Percentiles rank a stretch among this genome's conserved stretches.
Conservation (phyloP, 1,140 invertebrate genomes). For the Leptinotarsa lineolata region DNA sequence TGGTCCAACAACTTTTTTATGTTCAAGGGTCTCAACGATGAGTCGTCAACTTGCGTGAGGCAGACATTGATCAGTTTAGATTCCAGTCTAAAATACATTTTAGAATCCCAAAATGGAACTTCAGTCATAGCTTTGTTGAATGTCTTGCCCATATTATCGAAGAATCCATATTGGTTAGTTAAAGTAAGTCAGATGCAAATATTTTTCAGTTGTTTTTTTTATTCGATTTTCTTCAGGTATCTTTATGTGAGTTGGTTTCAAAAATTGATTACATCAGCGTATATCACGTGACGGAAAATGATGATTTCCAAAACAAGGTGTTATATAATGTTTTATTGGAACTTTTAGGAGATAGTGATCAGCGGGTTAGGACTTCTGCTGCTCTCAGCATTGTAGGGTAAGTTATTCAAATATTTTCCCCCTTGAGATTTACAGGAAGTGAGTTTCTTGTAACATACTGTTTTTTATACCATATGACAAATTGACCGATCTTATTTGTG, state of each 20-base stretch:
- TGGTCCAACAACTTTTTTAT: not conserved
- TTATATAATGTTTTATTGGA: conserved; percentile 66
- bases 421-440: too few species aligned
- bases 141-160: conserved; percentile 65
- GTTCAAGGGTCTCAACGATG: conserved; percentile 68
- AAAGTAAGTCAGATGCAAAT: conserved; percentile 63
- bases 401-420: conserved; percentile 36
- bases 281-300: conserved; percentile 56
- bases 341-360: conserved; percentile 76
- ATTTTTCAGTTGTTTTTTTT: conserved; percentile 20
- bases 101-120: conserved; percentile 63
- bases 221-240: conserved; percentile 52
- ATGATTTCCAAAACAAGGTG: conserved; percentile 65
- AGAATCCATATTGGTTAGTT: conserved; percentile 85
- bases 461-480: too few species aligned
- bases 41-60: conserved; percentile 70
- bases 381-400: conserved; percentile 72
- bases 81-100: conserved; percentile 65
- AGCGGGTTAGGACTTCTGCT: conserved; percentile 75
- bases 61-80: conserved; percentile 65
- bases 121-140: conserved; percentile 64
- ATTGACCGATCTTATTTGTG: too few species aligned
- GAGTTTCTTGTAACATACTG: too few species aligned
- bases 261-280: conserved; percentile 64
- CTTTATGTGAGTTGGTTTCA: conserved; percentile 66